Evolutionary conservation across 2,113 vertebrate genomes (phyloP).

Genomic region (Trematocara zebra): DNA sequence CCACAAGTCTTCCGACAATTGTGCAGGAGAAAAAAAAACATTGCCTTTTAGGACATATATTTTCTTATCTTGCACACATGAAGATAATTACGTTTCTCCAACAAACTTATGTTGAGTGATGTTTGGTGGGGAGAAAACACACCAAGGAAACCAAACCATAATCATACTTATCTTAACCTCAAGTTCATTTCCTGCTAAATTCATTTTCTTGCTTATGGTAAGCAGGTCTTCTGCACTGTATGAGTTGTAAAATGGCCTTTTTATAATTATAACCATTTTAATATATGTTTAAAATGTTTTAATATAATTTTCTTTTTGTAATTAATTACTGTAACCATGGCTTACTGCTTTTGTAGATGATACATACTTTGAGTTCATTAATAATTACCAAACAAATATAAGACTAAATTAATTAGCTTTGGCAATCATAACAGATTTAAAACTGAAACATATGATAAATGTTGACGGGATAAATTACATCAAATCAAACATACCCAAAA

Average conservation of each 20-base stretch:
- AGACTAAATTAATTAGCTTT: neutral
- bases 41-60: neutral
- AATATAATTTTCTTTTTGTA: neutral
- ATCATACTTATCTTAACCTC: neutral
- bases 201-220: neutral
- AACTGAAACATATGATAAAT: neutral
- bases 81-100: neutral
- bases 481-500: neutral
- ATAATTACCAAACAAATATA: neutral
- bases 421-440: neutral
- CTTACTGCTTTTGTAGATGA: neutral
- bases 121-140: neutral
- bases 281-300: neutral
- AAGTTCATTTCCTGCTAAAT: neutral
- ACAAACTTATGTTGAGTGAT: neutral
- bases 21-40: constrained; percentile 19
- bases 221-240: neutral
- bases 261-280: neutral
- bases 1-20: constrained; percentile 68
- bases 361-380: neutral
- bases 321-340: neutral
- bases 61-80: constrained; percentile 4
- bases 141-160: neutral
- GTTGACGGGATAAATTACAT: neutral
- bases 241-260: neutral